A percentile compares a stretch with the other conserved stretches of the same genome.
Evolutionary conservation across 2,888 invertebrate species (phyloP).

Genomic region (Drosophila mayaguana): DNA sequence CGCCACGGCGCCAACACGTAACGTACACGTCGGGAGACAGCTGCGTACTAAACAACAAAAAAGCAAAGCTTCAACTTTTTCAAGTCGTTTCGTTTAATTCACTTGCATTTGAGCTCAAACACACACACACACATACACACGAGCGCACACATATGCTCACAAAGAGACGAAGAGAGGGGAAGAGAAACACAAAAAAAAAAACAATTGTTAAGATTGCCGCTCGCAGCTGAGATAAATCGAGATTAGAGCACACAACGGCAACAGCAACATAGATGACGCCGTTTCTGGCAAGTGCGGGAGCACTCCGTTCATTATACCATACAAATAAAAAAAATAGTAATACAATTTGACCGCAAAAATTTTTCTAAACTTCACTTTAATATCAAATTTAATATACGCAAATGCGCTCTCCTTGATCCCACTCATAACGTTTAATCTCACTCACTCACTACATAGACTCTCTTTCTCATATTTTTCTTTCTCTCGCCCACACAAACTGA

Average conservation of each 20-base stretch:
- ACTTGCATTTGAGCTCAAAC: conserved; percentile 60
- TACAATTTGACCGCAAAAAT: conserved; percentile 28
- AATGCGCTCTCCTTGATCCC: conserved; percentile 15
- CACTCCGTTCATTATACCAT: conserved; percentile 18
- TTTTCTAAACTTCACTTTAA: conserved; percentile 28
- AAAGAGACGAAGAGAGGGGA: conserved; percentile 29
- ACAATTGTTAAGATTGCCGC: conserved; percentile 71
- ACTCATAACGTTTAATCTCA: conserved; percentile 13
- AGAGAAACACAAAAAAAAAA: conserved; percentile 63
- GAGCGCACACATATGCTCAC: conserved; percentile 23
- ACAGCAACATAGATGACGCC: conserved; percentile 26
- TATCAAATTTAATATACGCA: conserved; percentile 33
- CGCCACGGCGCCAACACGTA: conserved; percentile 67
- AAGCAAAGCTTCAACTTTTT: conserved; percentile 71
- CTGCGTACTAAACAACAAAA: conserved; percentile 75
- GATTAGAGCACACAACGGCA: conserved; percentile 50
- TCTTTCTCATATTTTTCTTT: conserved; percentile 26
- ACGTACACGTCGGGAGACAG: conserved; percentile 73
- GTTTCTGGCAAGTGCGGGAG: conserved; percentile 41
- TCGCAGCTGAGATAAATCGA: conserved; percentile 54
- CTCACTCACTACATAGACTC: conserved; percentile 23
- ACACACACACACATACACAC: conserved; percentile 32
- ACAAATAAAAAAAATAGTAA: conserved; percentile 10
- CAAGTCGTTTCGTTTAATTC: conserved; percentile 78
- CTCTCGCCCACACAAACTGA: conserved; percentile 57